These are phyloP conservation scores for Paracanthobrama guichenoti DNA, from an alignment of 2,113 vertebrate species.

Conservation along the genomic window DNA sequence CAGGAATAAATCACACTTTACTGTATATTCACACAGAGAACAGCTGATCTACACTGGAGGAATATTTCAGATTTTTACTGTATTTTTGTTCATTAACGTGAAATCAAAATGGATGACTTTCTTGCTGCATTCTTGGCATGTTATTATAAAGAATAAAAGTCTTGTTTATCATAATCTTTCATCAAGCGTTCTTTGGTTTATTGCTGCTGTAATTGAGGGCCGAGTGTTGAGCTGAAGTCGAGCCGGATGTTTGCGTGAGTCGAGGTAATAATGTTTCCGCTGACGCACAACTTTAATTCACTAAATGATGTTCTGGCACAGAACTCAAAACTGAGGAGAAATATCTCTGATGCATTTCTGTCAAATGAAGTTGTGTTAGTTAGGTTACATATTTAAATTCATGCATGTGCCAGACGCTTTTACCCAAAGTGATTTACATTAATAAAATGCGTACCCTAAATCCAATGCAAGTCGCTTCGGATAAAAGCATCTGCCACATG, in stretches of 20 bases:
- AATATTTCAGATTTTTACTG: neutral
- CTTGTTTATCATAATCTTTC: neutral
- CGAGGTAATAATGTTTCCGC: neutral
- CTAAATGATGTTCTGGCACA: slow-evolving; percentile 11
- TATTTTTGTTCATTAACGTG: neutral
- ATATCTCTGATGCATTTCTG: neutral
- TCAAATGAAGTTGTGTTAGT: too few species aligned
- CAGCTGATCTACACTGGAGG: neutral
- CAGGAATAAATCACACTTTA: neutral
- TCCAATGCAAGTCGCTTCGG: too few species aligned
- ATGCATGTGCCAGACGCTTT: too few species aligned
- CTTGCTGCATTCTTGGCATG: neutral
- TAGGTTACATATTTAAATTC: too few species aligned
- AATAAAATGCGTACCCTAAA: too few species aligned
- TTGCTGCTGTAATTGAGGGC: neutral
- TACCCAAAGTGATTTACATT: too few species aligned
- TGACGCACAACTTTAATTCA: neutral
- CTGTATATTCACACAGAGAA: neutral
- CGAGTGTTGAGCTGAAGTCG: neutral
- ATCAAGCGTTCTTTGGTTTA: neutral
- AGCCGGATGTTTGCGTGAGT: too few species aligned
- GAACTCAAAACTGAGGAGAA: neutral
- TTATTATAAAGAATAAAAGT: neutral
- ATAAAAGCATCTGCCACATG: too few species aligned
- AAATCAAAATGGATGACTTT: too few species aligned